These are phyloP conservation scores for Apaloderma vittatum DNA, from an alignment of 2,113 vertebrate species.

Conservation along the genomic window DNA sequence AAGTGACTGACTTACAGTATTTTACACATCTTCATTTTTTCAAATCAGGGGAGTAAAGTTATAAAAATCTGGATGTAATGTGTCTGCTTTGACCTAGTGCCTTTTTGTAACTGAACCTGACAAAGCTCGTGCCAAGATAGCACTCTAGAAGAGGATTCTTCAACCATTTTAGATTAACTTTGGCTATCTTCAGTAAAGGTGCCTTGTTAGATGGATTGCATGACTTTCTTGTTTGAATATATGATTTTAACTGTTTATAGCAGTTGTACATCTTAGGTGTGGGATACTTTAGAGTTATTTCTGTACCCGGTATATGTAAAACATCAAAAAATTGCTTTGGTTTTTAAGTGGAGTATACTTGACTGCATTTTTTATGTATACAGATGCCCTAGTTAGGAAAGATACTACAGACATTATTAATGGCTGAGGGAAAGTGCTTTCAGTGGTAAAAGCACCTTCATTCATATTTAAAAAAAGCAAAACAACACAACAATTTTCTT, in stretches of 20 bases:
- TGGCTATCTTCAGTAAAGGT: background rate
- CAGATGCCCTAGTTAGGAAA: conserved; percentile 50
- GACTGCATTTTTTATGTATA: conserved; percentile 56
- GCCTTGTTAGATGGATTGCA: background rate
- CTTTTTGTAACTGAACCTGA: background rate
- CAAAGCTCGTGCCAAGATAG: background rate
- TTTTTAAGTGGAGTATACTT: conserved; percentile 35
- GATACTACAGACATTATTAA: conserved; percentile 44
- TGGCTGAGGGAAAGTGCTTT: conserved; percentile 44
- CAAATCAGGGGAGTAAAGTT: background rate
- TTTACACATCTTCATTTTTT: background rate
- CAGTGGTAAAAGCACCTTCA: conserved; percentile 54
- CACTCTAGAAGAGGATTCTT: background rate
- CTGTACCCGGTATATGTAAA: background rate
- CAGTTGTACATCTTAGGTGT: background rate
- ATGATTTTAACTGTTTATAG: background rate
- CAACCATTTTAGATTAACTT: background rate
- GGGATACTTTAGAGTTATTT: background rate
- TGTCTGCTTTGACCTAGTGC: background rate
- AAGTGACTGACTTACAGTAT: conserved; percentile 59
- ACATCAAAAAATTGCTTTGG: background rate
- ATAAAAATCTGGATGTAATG: background rate
- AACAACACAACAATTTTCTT: background rate
- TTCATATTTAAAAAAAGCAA: conserved; percentile 39
- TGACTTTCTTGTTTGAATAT: background rate